These are phyloP conservation scores for Schizotus pectinicornis DNA, from an alignment of 2,888 invertebrate genomes.

Conservation along the genomic window DNA sequence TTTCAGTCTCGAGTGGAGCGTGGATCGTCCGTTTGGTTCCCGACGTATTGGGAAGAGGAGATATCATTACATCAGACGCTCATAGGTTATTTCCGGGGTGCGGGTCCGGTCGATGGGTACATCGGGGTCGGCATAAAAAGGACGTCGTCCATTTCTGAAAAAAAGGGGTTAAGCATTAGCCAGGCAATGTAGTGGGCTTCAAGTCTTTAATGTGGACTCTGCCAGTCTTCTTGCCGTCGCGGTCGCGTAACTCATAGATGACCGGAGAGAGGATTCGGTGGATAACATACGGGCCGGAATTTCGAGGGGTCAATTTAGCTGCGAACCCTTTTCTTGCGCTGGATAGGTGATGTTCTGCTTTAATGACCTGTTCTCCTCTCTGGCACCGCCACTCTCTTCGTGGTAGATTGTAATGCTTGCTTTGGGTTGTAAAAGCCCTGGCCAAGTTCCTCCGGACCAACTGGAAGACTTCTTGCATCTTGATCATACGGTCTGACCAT, in stretches of 20 bases:
- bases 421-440: slow-evolving; percentile 12
- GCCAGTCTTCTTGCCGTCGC: neutral
- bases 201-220: slow-evolving; percentile 6
- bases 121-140: no score
- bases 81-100: no score
- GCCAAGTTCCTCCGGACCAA: slow-evolving; percentile 23
- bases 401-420: slow-evolving; percentile 19
- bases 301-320: no score
- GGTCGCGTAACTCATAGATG: neutral
- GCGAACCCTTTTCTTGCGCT: neutral
- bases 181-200: slow-evolving; percentile 2
- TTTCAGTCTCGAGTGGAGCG: no score
- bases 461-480: slow-evolving; percentile 1
- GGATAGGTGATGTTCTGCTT: neutral
- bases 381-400: slow-evolving; percentile 11
- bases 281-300: slow-evolving; percentile 4
- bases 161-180: no score
- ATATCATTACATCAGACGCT: no score
- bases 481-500: neutral
- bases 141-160: no score
- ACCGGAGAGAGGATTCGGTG: neutral
- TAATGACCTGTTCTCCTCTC: slow-evolving; percentile 1
- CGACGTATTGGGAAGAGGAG: no score
- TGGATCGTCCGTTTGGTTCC: no score
- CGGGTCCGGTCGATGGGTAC: no score